Percentiles rank a stretch among this genome's conserved stretches.
Conservation (phyloP, 2,888 invertebrate genomes). For the Dynastes tityus region DNA sequence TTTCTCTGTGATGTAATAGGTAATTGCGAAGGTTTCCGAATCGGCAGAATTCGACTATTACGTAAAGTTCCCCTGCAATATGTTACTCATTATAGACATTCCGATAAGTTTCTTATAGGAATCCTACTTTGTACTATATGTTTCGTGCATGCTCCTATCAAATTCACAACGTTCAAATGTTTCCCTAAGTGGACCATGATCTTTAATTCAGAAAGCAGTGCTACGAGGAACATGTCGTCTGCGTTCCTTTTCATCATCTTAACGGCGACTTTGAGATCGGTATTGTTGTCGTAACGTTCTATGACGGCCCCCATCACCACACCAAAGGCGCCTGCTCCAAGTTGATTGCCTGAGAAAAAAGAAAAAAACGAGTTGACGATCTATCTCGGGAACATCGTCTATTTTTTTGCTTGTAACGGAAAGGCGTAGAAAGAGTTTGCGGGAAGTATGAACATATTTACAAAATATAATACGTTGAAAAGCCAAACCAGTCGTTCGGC, state of each 20-base stretch:
- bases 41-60: slow-evolving; percentile 95
- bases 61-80: slow-evolving; percentile 85
- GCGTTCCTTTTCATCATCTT: slow-evolving; percentile 95
- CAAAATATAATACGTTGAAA: too few species aligned
- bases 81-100: background rate
- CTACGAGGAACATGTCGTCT: slow-evolving; percentile 88
- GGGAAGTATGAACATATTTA: too few species aligned
- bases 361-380: slow-evolving; percentile 16
- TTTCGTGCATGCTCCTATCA: slow-evolving; percentile 94
- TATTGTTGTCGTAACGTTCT: slow-evolving; percentile 84
- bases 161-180: slow-evolving; percentile 95
- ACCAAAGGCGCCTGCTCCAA: slow-evolving; percentile 96
- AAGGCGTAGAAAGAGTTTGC: too few species aligned
- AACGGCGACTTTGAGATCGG: slow-evolving; percentile 89
- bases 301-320: slow-evolving; percentile 93
- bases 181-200: slow-evolving; percentile 96
- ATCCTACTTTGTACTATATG: slow-evolving; percentile 88
- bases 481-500: too few species aligned
- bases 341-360: slow-evolving; percentile 79
- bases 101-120: too few species aligned
- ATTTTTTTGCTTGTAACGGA: too few species aligned
- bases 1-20: slow-evolving; percentile 84
- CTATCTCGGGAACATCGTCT: background rate
- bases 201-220: slow-evolving; percentile 93
- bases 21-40: slow-evolving; percentile 95